Evolutionary conservation across 2,113 vertebrate genomes (phyloP), one percentile per base, ranked within the genome.

Genomic region (Pachypanchax playfairii): DNA sequence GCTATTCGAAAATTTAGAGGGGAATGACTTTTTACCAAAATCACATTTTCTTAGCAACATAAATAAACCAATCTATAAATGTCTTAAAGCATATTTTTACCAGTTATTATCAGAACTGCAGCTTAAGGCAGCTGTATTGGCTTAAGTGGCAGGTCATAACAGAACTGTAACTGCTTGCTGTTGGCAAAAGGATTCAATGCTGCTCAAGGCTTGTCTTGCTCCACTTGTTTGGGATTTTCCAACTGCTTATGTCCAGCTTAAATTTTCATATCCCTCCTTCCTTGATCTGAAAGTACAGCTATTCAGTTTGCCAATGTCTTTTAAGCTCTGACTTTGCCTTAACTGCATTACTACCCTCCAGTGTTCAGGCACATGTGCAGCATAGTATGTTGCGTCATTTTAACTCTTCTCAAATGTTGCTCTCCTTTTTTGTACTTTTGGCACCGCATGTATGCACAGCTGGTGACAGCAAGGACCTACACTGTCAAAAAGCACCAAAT

Each of bases 401-500:
- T 44, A 33, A 11, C 51, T 64, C 69, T 56, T 64, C 54, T 44
- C 24, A 46, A 47, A 31, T 47, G 43, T 39, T 65, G 69, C 66
- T 22, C 44, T 58, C 13, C n/a, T n/a, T 57, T 18, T n/a, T 42
- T 17, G 64, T 73, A 47, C 65, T 24, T 85, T 72, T 65, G 59
- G 78, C 74, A 58, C 64, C 66, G 47, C 51, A 39, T 79, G 75
- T 55, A 22, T 28, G 36, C 74, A 74, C 80, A 86, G 83, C 80
- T 78, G 75, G 73, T 66, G 79, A 83, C 77, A 78, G 78, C 77
- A 68, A 73, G 73, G 75, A 79, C 77, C 61, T 58, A 15, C 21
- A 58, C 72, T 83, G 85, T 82, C 84, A 86, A 36, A 80, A 81
- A 79, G 54, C 60, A 74, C 62, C 63, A 57, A 70, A 56, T 75